Evolutionary conservation across 2,113 vertebrate genomes (phyloP).

Genomic region (Myotis davidii): DNA sequence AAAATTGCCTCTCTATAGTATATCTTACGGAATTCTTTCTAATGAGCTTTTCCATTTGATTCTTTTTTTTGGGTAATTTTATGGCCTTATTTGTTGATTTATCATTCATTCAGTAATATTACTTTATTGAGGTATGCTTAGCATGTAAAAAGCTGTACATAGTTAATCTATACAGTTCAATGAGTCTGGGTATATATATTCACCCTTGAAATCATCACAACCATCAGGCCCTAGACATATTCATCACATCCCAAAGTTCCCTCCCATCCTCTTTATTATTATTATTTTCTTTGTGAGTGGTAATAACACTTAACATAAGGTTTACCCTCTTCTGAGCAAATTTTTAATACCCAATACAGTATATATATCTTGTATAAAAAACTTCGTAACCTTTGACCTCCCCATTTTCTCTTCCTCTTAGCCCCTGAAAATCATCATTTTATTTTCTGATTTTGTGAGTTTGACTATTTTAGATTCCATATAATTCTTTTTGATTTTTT

Average conservation of each 20-base stretch:
- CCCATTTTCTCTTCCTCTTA: background rate
- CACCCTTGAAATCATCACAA: background rate
- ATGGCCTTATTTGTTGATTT: background rate
- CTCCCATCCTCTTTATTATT: background rate
- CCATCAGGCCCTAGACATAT: background rate
- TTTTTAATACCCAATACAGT: background rate
- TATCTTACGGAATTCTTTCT: background rate
- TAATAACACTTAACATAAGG: background rate
- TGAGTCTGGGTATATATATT: background rate
- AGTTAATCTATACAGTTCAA: background rate
- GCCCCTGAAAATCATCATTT: background rate
- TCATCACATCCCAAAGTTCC: background rate
- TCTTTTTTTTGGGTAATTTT: background rate
- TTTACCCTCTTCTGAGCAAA: background rate
- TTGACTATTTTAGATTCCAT: background rate
- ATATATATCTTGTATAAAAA: background rate
- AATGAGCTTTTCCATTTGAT: background rate
- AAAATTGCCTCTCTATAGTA: background rate
- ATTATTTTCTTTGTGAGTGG: background rate
- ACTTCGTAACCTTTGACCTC: background rate
- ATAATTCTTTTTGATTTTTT: constrained; percentile 43
- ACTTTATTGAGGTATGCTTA: background rate
- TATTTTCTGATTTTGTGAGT: background rate
- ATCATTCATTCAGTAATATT: background rate
- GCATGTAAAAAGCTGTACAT: background rate